phyloP scores from a whole-genome alignment of 2,113 vertebrate species.

The Rynchops niger region DNA sequence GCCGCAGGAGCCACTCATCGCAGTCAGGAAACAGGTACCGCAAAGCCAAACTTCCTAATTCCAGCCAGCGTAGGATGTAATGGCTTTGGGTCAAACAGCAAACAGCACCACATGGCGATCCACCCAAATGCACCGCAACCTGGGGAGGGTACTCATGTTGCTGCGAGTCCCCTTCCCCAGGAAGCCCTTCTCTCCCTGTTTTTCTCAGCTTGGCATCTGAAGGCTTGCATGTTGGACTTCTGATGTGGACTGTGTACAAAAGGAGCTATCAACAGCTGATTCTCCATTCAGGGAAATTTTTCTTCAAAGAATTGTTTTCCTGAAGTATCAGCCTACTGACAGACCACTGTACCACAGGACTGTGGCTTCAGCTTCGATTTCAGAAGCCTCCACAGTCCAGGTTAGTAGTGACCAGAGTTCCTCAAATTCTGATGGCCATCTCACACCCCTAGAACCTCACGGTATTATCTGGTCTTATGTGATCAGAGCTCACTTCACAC shows the following conservation, averaged over 20 bases:
- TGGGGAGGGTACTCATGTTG: neutral
- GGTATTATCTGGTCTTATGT: neutral
- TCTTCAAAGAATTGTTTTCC: neutral
- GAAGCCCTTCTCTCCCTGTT: neutral
- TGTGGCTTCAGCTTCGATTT: neutral
- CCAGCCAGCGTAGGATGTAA: neutral
- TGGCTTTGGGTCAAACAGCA: neutral
- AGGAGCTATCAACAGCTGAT: neutral
- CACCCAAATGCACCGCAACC: neutral
- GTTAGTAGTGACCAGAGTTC: neutral
- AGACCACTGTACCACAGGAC: neutral
- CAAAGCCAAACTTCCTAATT: neutral
- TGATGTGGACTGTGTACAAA: neutral
- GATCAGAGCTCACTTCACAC: neutral
- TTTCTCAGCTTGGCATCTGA: neutral
- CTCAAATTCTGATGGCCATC: neutral
- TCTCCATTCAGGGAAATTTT: neutral
- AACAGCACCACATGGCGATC: neutral
- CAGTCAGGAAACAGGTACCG: neutral
- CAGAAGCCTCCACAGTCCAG: neutral
- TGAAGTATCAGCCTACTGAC: neutral
- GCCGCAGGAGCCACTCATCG: fast-evolving
- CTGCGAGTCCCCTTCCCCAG: neutral
- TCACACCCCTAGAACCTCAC: neutral
- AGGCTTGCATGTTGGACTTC: neutral